Percentiles rank a stretch among this genome's conserved stretches.
These are phyloP conservation scores for Abscondita cerata DNA, from an alignment of 2,888 invertebrate species.

Conservation along the genomic window DNA sequence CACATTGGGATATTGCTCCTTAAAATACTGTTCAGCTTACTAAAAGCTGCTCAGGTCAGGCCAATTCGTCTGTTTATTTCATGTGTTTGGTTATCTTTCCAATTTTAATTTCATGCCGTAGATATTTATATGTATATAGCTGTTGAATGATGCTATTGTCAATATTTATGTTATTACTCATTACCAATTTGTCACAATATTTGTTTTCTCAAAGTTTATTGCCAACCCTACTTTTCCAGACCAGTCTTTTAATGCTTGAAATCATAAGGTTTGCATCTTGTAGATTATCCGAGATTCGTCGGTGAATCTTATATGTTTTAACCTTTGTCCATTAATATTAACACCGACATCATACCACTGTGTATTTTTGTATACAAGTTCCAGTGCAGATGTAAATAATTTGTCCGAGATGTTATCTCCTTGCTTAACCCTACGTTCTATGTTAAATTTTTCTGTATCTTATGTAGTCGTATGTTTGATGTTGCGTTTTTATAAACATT, in stretches of 20 bases:
- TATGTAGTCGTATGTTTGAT: too few relatives aligned
- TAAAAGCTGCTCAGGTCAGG: too few relatives aligned
- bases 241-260: neutral
- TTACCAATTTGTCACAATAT: neutral
- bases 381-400: neutral
- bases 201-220: slow-evolving; percentile 2
- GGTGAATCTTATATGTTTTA: too few relatives aligned
- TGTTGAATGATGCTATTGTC: slow-evolving; percentile 4
- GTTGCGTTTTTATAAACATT: slow-evolving; percentile 1
- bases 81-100: too few relatives aligned
- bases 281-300: neutral
- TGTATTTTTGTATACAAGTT: slow-evolving; percentile 3
- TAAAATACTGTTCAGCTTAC: too few relatives aligned
- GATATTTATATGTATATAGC: too few relatives aligned
- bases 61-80: too few relatives aligned
- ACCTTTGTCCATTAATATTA: neutral
- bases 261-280: neutral
- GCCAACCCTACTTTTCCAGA: neutral
- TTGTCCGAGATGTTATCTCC: neutral
- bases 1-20: too few relatives aligned
- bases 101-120: too few relatives aligned
- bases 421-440: neutral
- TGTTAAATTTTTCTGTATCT: slow-evolving; percentile 4
- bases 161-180: neutral
- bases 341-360: neutral